Conservation (phyloP, 2,888 invertebrate genomes). For the Cantharis rustica region DNA sequence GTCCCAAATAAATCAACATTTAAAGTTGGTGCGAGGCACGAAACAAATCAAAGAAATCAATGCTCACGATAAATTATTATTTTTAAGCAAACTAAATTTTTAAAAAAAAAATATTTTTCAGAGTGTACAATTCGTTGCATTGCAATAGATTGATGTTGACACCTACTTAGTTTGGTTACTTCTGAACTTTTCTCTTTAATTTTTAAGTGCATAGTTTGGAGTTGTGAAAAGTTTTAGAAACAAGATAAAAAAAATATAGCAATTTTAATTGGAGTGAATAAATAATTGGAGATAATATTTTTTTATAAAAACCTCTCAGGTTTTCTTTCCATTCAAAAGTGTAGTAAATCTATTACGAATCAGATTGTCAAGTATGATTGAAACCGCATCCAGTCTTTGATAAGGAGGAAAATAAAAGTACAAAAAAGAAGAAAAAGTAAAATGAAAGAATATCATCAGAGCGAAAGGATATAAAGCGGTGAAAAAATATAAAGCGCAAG, state of each 20-base stretch:
- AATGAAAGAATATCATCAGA: slow-evolving; percentile 13
- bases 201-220: neutral
- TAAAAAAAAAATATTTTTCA: neutral
- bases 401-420: slow-evolving; percentile 38
- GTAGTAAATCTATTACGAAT: slow-evolving; percentile 23
- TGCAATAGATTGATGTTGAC: neutral
- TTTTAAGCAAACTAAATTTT: neutral
- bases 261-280: neutral
- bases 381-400: slow-evolving; percentile 38
- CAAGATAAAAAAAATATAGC: neutral
- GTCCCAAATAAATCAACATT: neutral
- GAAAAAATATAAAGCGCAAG: slow-evolving; percentile 13
- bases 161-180: neutral
- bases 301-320: neutral
- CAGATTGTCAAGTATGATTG: slow-evolving; percentile 32
- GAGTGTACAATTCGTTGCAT: too few relatives aligned
- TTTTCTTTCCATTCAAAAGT: neutral
- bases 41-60: neutral
- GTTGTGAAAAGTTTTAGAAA: neutral
- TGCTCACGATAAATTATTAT: neutral
- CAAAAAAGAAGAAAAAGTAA: slow-evolving; percentile 37
- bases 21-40: neutral
- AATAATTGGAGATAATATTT: neutral
- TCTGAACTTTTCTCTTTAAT: neutral
- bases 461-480: slow-evolving; percentile 12